A percentile compares a stretch with the other conserved stretches of the same genome.
Evolutionary conservation across 2,888 invertebrate species (phyloP).

Genomic region (Frankliniella fusca): DNA sequence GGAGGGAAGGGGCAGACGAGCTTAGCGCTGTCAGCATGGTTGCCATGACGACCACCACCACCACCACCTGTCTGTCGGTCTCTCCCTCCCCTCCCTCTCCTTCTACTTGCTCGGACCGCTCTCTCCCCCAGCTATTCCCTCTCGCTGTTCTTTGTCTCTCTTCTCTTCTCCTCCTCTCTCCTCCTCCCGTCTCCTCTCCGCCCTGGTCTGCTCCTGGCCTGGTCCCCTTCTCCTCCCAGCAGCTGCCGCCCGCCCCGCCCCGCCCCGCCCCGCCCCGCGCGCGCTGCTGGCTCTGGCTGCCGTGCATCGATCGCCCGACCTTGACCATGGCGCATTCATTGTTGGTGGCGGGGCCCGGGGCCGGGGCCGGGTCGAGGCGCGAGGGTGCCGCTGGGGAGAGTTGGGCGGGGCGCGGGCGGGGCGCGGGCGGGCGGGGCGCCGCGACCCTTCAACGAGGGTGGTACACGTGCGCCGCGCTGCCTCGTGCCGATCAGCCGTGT

Average conservation of each 20-base stretch:
- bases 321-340: conserved; percentile 20
- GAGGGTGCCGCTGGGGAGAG: background rate
- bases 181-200: background rate
- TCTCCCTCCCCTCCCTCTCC: no score
- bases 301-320: conserved; percentile 11
- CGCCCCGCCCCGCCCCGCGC: background rate
- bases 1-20: background rate
- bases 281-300: background rate
- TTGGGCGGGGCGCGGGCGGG: background rate
- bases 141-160: background rate
- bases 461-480: background rate
- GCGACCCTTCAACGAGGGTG: background rate
- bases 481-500: background rate
- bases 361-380: background rate
- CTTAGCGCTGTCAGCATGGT: no score
- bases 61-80: no score
- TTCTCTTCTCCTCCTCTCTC: background rate
- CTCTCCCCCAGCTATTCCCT: no score
- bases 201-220: background rate
- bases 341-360: background rate
- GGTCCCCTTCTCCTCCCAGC: no score
- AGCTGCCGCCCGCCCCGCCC: no score
- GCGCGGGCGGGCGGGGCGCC: background rate
- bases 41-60: no score
- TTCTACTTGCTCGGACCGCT: no score